phyloP scores from a whole-genome alignment of 2,888 invertebrate species.

The Athalia cordata region DNA sequence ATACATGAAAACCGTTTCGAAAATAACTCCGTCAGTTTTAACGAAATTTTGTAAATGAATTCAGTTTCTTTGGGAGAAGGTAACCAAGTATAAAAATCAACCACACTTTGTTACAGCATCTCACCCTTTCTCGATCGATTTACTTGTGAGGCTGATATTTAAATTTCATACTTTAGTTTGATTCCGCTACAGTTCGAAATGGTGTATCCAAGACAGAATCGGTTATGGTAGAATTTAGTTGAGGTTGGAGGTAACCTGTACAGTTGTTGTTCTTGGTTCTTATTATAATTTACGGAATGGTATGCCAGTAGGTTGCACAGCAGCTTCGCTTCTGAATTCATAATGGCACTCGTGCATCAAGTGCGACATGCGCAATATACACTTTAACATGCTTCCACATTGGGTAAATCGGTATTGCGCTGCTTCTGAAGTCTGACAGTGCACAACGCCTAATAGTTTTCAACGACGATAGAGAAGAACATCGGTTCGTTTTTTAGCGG shows the following conservation, averaged over 20 bases:
- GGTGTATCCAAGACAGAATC: too few relatives aligned
- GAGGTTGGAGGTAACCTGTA: not conserved
- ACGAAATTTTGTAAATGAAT: too few relatives aligned
- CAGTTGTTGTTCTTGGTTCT: slow-evolving; percentile 2
- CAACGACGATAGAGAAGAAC: slow-evolving; percentile 5
- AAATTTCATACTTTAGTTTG: too few relatives aligned
- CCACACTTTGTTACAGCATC: not conserved
- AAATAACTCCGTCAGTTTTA: too few relatives aligned
- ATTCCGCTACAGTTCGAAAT: too few relatives aligned
- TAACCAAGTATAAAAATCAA: too few relatives aligned
- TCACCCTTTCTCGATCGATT: not conserved
- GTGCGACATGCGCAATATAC: slow-evolving; percentile 24
- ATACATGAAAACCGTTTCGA: too few relatives aligned
- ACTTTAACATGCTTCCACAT: slow-evolving; percentile 12
- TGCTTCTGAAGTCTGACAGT: slow-evolving; percentile 31
- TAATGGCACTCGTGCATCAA: slow-evolving; percentile 32
- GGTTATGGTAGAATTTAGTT: too few relatives aligned
- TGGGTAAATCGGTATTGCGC: slow-evolving; percentile 21
- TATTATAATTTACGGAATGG: slow-evolving; percentile 6
- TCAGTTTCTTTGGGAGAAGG: not conserved
- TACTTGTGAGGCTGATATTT: too few relatives aligned
- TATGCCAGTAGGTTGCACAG: not conserved
- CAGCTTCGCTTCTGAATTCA: slow-evolving; percentile 24
- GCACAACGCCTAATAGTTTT: slow-evolving; percentile 22
- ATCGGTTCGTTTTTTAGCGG: slow-evolving; percentile 10